Percentiles rank a stretch among this genome's conserved stretches.
Evolutionary conservation across 2,888 invertebrate species (phyloP).

Genomic region (Melieria omissa): DNA sequence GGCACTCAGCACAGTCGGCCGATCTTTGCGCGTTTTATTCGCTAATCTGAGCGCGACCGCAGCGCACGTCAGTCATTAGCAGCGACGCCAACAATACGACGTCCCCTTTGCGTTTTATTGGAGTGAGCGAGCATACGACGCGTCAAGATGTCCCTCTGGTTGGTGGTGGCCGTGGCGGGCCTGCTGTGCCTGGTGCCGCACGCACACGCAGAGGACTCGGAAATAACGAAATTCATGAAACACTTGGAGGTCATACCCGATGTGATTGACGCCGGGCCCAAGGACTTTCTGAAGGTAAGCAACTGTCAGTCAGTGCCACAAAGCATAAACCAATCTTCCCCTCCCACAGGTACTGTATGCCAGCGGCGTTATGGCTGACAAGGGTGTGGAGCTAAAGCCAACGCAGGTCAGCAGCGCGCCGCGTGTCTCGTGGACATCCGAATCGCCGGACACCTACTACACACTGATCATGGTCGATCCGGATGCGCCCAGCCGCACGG

Average conservation of each 20-base stretch:
- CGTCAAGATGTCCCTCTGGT: too few relatives aligned
- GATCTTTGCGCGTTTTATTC: too few relatives aligned
- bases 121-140: too few relatives aligned
- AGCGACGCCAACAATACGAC: too few relatives aligned
- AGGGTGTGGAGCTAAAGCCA: constrained; percentile 80
- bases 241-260: constrained; percentile 63
- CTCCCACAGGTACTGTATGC: constrained; percentile 52
- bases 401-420: constrained; percentile 69
- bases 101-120: too few relatives aligned
- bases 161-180: too few relatives aligned
- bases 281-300: constrained; percentile 60
- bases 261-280: constrained; percentile 58
- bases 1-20: too few relatives aligned
- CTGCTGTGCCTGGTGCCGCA: constrained; percentile 32
- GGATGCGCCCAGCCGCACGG: constrained; percentile 86
- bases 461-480: constrained; percentile 75
- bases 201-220: constrained; percentile 52
- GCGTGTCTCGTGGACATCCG: constrained; percentile 58
- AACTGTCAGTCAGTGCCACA: not conserved
- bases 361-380: constrained; percentile 67
- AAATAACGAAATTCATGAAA: constrained; percentile 59
- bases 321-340: not conserved
- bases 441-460: constrained; percentile 53
- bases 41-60: constrained; percentile 7
- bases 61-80: not conserved